These are phyloP conservation scores for Sturnira hondurensis DNA, from an alignment of 2,113 vertebrate genomes.

Conservation along the genomic window DNA sequence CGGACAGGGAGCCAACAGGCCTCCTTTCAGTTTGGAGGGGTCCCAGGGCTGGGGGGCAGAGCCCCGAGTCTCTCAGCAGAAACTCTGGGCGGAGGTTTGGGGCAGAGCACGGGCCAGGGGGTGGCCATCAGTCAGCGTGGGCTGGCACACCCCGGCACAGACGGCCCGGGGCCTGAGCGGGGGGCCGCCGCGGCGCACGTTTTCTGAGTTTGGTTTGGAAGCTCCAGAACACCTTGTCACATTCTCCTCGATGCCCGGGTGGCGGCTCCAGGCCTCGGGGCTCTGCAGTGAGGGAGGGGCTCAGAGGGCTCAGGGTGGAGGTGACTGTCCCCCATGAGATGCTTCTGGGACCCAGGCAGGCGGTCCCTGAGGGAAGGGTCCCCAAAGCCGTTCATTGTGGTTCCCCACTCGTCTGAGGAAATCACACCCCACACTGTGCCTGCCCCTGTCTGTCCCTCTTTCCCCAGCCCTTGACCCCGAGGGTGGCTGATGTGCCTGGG, in stretches of 20 bases:
- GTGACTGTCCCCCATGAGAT: rapidly evolving
- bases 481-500: rapidly evolving
- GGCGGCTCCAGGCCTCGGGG: neutral
- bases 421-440: neutral
- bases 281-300: neutral
- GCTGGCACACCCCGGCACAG: constrained; percentile 69
- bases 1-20: constrained; percentile 80
- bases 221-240: neutral
- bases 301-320: neutral
- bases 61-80: constrained; percentile 80
- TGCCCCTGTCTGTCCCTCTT: neutral
- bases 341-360: neutral
- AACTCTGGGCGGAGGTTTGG: constrained; percentile 67
- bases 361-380: neutral
- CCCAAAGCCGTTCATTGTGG: rapidly evolving
- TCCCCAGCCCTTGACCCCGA: neutral
- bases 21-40: constrained; percentile 68
- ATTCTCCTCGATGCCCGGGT: neutral
- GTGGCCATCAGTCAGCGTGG: neutral
- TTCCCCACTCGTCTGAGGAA: neutral
- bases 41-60: constrained; percentile 73
- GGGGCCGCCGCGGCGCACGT: constrained; percentile 24
- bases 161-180: constrained; percentile 65
- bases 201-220: constrained; percentile 66
- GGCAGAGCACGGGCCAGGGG: neutral